These are phyloP conservation scores for Poecile montanus DNA, from an alignment of 2,797 vertebrate genomes.

Conservation along the genomic window DNA sequence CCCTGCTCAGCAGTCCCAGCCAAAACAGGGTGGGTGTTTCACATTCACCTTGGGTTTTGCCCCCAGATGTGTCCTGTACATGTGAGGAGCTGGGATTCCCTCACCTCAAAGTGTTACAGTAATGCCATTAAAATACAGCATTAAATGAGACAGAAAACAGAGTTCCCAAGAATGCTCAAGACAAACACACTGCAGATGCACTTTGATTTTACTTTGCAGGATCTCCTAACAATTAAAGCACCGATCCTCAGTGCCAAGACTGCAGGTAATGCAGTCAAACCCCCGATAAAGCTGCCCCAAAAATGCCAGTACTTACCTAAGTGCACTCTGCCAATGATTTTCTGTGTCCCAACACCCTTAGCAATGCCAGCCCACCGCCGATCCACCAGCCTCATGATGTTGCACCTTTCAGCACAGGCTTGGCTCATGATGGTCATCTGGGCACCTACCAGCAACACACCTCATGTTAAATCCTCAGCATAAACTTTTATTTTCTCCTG, in stretches of 20 bases:
- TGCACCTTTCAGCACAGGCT: conserved; percentile 95
- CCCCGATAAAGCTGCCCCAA: not conserved
- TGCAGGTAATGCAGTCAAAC: not conserved
- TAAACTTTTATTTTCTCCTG: not conserved
- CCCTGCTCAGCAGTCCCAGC: not conserved
- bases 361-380: conserved; percentile 97
- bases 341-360: conserved; percentile 98
- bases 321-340: conserved; percentile 98
- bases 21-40: not conserved
- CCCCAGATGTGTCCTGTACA: rapidly evolving
- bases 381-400: conserved; percentile 98
- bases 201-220: not conserved
- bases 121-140: not conserved
- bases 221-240: not conserved
- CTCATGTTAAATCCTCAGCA: not conserved
- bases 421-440: conserved; percentile 99
- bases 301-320: conserved; percentile 80
- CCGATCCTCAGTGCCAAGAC: not conserved
- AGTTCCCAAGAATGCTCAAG: not conserved
- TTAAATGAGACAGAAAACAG: not conserved
- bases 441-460: conserved; percentile 81
- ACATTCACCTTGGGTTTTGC: rapidly evolving
- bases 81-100: not conserved
- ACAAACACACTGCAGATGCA: not conserved
- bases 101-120: not conserved